Percentiles rank a stretch among this genome's conserved stretches.
These are phyloP conservation scores for Hydropsyche tenuis DNA, from an alignment of 1,140 invertebrate genomes.

Conservation along the genomic window DNA sequence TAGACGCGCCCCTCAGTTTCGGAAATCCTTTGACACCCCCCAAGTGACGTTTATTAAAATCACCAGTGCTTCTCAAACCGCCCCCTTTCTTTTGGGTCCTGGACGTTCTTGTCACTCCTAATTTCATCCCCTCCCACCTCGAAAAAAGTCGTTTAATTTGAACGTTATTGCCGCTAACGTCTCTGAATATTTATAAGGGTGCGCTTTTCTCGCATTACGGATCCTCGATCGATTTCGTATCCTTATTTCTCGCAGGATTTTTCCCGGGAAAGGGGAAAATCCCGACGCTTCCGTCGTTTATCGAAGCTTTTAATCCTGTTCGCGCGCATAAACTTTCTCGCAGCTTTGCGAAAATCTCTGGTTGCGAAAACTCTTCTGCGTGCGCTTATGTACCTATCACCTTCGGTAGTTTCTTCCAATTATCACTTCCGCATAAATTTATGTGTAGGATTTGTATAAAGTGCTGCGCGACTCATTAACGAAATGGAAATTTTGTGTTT, in stretches of 20 bases:
- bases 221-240: neutral
- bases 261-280: no score
- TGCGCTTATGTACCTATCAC: no score
- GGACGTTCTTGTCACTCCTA: conserved; percentile 5
- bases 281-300: no score
- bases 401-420: no score
- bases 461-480: no score
- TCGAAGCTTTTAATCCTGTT: no score
- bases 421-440: no score
- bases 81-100: neutral
- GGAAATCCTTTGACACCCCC: conserved; percentile 18
- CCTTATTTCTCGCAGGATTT: neutral
- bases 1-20: neutral
- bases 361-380: no score
- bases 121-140: conserved; percentile 13
- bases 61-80: neutral
- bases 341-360: no score
- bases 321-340: no score
- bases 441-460: no score
- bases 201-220: neutral
- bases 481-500: no score
- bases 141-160: conserved; percentile 16
- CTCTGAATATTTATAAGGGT: conserved; percentile 16
- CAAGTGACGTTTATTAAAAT: conserved; percentile 32
- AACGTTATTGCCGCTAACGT: conserved; percentile 6